Evolutionary conservation across 1,140 invertebrate genomes (phyloP), one percentile per base, ranked within the genome.

Genomic region (Paraescarpia echinospica): DNA sequence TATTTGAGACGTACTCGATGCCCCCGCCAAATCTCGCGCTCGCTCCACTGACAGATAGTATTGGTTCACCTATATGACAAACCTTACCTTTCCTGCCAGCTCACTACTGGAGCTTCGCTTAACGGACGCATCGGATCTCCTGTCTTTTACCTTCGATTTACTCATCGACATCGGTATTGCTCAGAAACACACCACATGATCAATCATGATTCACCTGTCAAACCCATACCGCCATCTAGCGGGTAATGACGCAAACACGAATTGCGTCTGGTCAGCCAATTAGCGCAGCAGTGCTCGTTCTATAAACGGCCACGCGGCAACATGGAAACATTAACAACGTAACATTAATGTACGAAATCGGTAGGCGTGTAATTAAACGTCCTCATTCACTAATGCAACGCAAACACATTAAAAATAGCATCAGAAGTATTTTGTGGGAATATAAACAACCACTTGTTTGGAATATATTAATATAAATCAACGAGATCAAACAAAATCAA

Each of bases 111-210:
- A 77, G 59, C 59, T 77, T 77, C 59, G 14, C 59, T 77, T 77
- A 77, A 31, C 59, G 59, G 59, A 77, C 27, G 59, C 59, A 77
- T 77, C 59, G 27, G 59, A 77, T 77, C 59, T 77, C 22, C 59
- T 77, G 59, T 77, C 59, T 77, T 77, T 77, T 77, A 77, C 59
- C 22, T 77, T 77, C 59, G 59, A 77, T 77, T 77, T 77, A 77
- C 59, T 77, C 59, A 77, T 41, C 41, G 41, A 12, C 41, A 41
- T 41, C 41, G n/a, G n/a, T n/a, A n/a, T 51, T 51, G 59, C 59
- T 77, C 27, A 77, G 59, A 77, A 77, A 77, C 22, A 22, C 59
- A 77, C 59, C 59, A 77, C 8, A 77, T 18, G 27, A 77, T 77
- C 59, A 77, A 77, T 77, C 59, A 77, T 31, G 59, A 77, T 77